phyloP scores from a whole-genome alignment of 2,888 invertebrate genomes.

The Protophormia terraenovae region DNA sequence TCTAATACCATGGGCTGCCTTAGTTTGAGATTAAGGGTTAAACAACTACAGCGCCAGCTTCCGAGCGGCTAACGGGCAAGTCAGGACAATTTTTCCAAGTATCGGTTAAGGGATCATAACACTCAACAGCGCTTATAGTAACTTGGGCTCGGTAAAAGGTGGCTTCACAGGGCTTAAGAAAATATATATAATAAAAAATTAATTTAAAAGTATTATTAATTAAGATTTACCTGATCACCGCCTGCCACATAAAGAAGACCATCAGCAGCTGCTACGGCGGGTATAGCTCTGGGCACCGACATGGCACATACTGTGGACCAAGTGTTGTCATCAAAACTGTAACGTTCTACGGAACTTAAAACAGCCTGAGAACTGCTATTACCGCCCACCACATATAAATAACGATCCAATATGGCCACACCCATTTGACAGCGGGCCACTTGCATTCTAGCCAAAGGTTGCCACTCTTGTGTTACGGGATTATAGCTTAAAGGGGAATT shows the following conservation, averaged over 20 bases:
- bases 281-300: slow-evolving; percentile 89
- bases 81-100: slow-evolving; percentile 90
- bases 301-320: slow-evolving; percentile 91
- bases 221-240: slow-evolving; percentile 85
- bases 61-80: slow-evolving; percentile 91
- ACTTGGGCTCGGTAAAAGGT: slow-evolving; percentile 93
- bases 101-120: slow-evolving; percentile 90
- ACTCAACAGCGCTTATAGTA: slow-evolving; percentile 91
- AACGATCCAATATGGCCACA: slow-evolving; percentile 91
- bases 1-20: neutral
- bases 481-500: slow-evolving; percentile 84
- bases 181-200: too few relatives aligned
- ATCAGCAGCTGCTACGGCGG: slow-evolving; percentile 92
- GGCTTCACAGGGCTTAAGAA: slow-evolving; percentile 85
- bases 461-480: slow-evolving; percentile 92
- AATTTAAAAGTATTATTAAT: too few relatives aligned
- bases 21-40: slow-evolving; percentile 80
- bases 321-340: slow-evolving; percentile 82
- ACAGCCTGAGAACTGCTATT: slow-evolving; percentile 91
- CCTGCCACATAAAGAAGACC: slow-evolving; percentile 92
- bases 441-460: slow-evolving; percentile 88
- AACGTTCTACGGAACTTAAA: slow-evolving; percentile 90
- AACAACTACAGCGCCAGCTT: slow-evolving; percentile 92
- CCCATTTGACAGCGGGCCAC: slow-evolving; percentile 94
- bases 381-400: slow-evolving; percentile 94